phyloP scores from a whole-genome alignment of 2,797 vertebrate species.

The Intellagama lesueurii region DNA sequence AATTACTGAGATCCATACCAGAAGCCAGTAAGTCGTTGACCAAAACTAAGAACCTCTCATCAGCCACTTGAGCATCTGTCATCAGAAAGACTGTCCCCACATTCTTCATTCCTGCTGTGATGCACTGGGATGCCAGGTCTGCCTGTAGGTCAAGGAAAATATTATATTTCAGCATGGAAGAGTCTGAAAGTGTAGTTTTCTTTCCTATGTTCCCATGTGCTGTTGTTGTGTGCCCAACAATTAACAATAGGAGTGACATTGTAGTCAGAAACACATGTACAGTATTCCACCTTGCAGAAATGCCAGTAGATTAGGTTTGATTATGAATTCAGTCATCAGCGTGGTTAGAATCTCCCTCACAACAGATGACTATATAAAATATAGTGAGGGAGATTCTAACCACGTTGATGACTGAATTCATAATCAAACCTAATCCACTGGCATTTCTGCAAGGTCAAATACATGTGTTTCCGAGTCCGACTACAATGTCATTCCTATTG shows the following conservation, averaged over 20 bases:
- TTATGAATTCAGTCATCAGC: too few species aligned
- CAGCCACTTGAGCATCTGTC: constrained; percentile 91
- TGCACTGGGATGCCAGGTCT: constrained; percentile 89
- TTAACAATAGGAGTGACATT: not conserved
- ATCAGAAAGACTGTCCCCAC: constrained; percentile 90
- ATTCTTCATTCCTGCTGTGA: constrained; percentile 92
- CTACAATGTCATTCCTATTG: not conserved
- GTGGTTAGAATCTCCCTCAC: too few species aligned
- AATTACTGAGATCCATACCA: constrained; percentile 77
- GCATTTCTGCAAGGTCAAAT: not conserved
- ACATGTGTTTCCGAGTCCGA: not conserved
- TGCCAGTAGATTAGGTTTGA: not conserved
- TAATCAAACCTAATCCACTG: not conserved
- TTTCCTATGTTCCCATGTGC: not conserved
- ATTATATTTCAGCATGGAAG: constrained; percentile 3
- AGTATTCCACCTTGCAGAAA: not conserved
- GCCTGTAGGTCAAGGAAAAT: constrained; percentile 74
- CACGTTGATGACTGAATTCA: not conserved
- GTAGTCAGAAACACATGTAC: not conserved
- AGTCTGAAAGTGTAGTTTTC: not conserved
- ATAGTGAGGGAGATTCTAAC: not conserved
- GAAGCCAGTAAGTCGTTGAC: constrained; percentile 95
- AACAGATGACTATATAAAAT: too few species aligned
- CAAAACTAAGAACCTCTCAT: constrained; percentile 94
- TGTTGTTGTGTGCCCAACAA: not conserved